Evolutionary conservation across 2,797 vertebrate genomes (phyloP).

Genomic region (Streptopelia turtur): DNA sequence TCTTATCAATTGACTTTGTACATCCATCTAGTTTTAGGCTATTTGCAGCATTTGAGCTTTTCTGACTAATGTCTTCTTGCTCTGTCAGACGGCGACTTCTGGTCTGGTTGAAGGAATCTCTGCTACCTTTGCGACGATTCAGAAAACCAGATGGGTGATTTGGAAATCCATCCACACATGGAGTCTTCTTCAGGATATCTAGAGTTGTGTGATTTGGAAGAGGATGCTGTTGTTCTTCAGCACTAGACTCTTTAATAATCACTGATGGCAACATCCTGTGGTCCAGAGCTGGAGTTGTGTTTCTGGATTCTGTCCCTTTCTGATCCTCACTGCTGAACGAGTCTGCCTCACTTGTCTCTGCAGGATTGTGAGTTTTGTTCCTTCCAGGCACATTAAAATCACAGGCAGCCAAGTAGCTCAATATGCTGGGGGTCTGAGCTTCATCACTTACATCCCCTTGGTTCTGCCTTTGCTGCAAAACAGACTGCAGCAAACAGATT

Average conservation of each 20-base stretch:
- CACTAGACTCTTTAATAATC: not conserved
- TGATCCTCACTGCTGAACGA: constrained; percentile 75
- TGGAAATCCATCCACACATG: not conserved
- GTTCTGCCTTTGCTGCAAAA: constrained; percentile 82
- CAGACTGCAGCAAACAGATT: constrained; percentile 70
- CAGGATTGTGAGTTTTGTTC: constrained; percentile 32
- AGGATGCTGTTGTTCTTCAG: constrained; percentile 26
- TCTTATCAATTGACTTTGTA: constrained; percentile 55
- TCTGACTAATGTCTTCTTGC: not conserved
- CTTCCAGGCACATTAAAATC: constrained; percentile 43
- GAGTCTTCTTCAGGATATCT: constrained; percentile 73
- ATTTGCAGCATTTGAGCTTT: not conserved
- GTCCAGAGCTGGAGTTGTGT: constrained; percentile 50
- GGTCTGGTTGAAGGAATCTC: not conserved
- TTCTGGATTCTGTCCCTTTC: constrained; percentile 62
- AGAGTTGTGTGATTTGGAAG: constrained; percentile 6
- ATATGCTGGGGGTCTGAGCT: constrained; percentile 82
- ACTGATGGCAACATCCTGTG: constrained; percentile 40
- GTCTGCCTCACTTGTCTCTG: constrained; percentile 59
- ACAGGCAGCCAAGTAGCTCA: constrained; percentile 85
- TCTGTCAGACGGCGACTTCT: not conserved
- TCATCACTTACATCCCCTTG: constrained; percentile 67
- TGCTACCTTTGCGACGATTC: not conserved
- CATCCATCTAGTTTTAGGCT: not conserved
- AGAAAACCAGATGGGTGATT: not conserved